Evolutionary conservation across 2,888 invertebrate species (phyloP).

Genomic region (Exocentrus adspersus): DNA sequence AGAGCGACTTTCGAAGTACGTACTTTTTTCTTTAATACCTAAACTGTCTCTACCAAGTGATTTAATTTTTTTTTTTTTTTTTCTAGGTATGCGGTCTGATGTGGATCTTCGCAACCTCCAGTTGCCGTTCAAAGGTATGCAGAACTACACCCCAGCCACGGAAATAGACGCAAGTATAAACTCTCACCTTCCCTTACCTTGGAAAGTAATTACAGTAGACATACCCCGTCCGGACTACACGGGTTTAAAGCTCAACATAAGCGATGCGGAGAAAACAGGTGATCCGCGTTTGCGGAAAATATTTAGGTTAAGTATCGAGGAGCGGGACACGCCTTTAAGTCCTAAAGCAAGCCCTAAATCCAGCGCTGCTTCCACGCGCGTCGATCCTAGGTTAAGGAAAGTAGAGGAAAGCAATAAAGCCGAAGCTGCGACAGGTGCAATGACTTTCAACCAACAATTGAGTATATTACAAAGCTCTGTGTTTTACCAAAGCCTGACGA

Average conservation of each 20-base stretch:
- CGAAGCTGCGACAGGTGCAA: slow-evolving; percentile 51
- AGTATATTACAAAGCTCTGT: slow-evolving; percentile 74
- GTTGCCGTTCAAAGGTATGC: slow-evolving; percentile 79
- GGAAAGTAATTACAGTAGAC: slow-evolving; percentile 70
- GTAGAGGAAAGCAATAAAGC: slow-evolving; percentile 45
- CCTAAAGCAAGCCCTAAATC: slow-evolving; percentile 64
- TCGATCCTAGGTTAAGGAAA: slow-evolving; percentile 56
- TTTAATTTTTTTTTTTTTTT: too few relatives aligned
- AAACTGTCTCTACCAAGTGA: too few relatives aligned
- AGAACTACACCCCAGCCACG: slow-evolving; percentile 84
- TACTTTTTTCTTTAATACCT: too few relatives aligned
- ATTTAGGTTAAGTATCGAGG: slow-evolving; percentile 72
- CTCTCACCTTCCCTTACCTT: slow-evolving; percentile 79
- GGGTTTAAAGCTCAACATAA: slow-evolving; percentile 75
- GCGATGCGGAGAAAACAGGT: slow-evolving; percentile 75
- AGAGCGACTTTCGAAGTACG: slow-evolving; percentile 68
- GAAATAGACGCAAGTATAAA: slow-evolving; percentile 87
- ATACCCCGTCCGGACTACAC: slow-evolving; percentile 81
- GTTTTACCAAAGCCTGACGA: slow-evolving; percentile 77
- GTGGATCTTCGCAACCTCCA: slow-evolving; percentile 78
- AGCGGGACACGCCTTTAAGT: slow-evolving; percentile 71
- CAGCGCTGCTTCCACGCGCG: slow-evolving; percentile 57
- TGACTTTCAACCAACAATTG: slow-evolving; percentile 69
- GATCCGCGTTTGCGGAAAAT: slow-evolving; percentile 83
- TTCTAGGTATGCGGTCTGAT: slow-evolving; percentile 66